Evolutionary conservation across 2,888 invertebrate species (phyloP).

Genomic region (Resseliella maxima): DNA sequence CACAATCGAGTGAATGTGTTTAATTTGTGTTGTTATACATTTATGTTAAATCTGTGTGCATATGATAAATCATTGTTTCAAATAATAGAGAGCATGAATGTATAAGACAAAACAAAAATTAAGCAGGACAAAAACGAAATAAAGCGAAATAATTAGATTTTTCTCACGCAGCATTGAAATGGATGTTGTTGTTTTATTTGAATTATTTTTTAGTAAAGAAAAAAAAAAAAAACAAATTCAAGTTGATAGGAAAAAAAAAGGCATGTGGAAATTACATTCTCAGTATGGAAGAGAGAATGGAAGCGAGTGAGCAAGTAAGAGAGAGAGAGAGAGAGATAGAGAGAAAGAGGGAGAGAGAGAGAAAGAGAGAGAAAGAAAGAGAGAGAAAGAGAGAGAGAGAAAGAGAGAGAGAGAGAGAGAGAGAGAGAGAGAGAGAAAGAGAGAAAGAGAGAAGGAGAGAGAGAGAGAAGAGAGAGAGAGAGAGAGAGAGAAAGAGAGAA

Average conservation of each 20-base stretch:
- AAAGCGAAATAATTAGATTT: slow-evolving; percentile 52
- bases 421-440: too few relatives aligned
- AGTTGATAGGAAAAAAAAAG: background rate
- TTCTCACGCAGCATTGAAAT: slow-evolving; percentile 51
- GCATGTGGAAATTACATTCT: background rate
- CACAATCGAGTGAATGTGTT: slow-evolving; percentile 20
- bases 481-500: too few relatives aligned
- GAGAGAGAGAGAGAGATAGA: too few relatives aligned
- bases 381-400: too few relatives aligned
- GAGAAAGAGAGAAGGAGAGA: too few relatives aligned
- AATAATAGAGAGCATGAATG: slow-evolving; percentile 15
- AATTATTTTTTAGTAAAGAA: background rate
- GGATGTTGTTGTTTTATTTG: background rate
- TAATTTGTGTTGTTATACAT: slow-evolving; percentile 24
- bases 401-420: too few relatives aligned
- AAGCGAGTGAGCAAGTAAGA: too few relatives aligned
- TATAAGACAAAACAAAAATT: background rate
- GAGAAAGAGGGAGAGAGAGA: too few relatives aligned
- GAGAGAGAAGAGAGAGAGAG: too few relatives aligned
- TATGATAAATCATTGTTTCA: slow-evolving; percentile 51
- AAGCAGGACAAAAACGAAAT: slow-evolving; percentile 31
- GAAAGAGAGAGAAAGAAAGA: too few relatives aligned
- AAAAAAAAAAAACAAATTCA: background rate
- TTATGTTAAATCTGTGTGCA: background rate
- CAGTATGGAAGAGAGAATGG: background rate